These are phyloP conservation scores for Furcifer pardalis DNA, from an alignment of 2,797 vertebrate genomes.

Conservation along the genomic window DNA sequence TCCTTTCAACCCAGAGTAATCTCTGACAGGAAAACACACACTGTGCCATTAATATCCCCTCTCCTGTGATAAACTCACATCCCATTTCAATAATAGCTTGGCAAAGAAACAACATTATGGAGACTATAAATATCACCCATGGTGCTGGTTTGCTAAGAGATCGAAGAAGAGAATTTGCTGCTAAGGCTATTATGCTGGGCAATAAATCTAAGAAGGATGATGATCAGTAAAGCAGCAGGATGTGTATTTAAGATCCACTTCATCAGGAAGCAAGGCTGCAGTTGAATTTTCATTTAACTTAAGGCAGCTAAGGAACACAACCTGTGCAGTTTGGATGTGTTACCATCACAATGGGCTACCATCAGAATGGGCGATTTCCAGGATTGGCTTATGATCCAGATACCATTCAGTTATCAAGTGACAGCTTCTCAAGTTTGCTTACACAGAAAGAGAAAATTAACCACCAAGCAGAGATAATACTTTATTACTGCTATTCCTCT, in stretches of 20 bases:
- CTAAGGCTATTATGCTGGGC: neutral
- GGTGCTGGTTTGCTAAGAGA: slow-evolving; percentile 53
- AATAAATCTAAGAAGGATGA: slow-evolving; percentile 5
- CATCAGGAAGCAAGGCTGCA: neutral
- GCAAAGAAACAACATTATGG: slow-evolving; percentile 59
- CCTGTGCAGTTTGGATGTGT: neutral
- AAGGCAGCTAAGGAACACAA: neutral
- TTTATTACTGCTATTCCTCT: neutral
- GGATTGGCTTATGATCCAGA: neutral
- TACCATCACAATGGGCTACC: neutral
- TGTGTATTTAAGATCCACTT: neutral
- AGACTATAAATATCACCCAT: slow-evolving; percentile 61
- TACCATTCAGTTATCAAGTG: neutral
- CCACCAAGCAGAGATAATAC: neutral
- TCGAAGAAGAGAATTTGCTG: accelerated
- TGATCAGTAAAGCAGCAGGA: neutral
- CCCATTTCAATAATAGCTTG: slow-evolving; percentile 64
- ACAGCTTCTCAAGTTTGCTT: neutral
- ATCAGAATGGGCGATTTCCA: accelerated
- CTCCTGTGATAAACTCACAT: slow-evolving; percentile 62
- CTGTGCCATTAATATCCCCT: slow-evolving; percentile 60
- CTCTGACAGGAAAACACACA: too few relatives aligned
- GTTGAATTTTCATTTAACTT: neutral
- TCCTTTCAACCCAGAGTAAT: too few relatives aligned
- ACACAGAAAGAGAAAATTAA: neutral